A percentile compares a stretch with the other conserved stretches of the same genome.
These are phyloP conservation scores for Rhagonycha fulva DNA, from an alignment of 2,888 invertebrate species.

Conservation along the genomic window DNA sequence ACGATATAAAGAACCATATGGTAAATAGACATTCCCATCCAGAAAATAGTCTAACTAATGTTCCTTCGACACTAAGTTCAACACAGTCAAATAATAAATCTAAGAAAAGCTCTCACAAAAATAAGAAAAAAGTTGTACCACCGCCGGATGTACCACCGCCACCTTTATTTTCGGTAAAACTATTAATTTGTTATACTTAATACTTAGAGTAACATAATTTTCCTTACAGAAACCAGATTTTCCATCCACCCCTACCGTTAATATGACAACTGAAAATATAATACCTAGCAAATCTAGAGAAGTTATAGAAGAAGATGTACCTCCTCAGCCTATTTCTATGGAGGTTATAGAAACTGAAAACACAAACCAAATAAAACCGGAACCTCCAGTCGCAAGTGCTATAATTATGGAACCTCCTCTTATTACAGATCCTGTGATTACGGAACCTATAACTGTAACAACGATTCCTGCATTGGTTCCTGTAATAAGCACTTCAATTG, in stretches of 20 bases:
- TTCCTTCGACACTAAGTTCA: background rate
- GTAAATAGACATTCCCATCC: constrained; percentile 12
- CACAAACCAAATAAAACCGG: background rate
- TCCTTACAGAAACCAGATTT: constrained; percentile 27
- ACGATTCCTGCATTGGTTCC: background rate
- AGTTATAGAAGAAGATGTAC: constrained; percentile 24
- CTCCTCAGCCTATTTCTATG: constrained; percentile 10
- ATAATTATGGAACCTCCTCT: background rate
- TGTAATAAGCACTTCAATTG: background rate
- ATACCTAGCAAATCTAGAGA: constrained; percentile 9
- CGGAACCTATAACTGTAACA: background rate
- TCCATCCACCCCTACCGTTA: constrained; percentile 14
- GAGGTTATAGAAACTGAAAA: background rate
- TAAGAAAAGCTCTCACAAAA: constrained; percentile 38
- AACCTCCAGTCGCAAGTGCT: background rate
- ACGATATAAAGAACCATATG: constrained; percentile 20
- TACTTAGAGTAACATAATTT: constrained; percentile 6
- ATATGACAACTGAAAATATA: constrained; percentile 6
- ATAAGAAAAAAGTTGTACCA: constrained; percentile 44
- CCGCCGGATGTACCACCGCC: constrained; percentile 42
- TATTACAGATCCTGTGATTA: background rate
- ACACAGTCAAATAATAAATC: constrained; percentile 3
- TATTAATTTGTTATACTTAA: constrained; percentile 11
- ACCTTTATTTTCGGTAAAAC: constrained; percentile 45
- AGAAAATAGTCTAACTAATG: constrained; percentile 1